Evolutionary conservation across 2,797 vertebrate species (phyloP).

Genomic region (Lates japonicus): DNA sequence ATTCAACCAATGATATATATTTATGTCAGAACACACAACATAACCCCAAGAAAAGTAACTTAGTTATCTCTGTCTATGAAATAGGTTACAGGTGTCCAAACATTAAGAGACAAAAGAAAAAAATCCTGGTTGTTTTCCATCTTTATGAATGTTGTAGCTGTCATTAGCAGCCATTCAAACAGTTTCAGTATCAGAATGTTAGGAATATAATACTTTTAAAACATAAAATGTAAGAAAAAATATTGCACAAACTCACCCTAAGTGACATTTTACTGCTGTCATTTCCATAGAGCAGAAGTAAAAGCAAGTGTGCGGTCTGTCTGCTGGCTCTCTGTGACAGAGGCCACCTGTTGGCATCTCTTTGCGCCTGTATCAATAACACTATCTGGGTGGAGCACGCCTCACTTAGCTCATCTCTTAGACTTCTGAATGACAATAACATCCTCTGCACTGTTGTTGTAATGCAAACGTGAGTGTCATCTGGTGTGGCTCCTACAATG

Average conservation of each 20-base stretch:
- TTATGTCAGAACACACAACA: background rate
- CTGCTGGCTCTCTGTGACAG: slow-evolving; percentile 55
- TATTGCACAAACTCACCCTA: slow-evolving; percentile 64
- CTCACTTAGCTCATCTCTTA: slow-evolving; percentile 58
- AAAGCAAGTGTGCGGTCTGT: slow-evolving; percentile 12
- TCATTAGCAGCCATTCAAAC: background rate
- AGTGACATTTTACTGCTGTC: slow-evolving; percentile 35
- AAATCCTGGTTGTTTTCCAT: too few relatives aligned
- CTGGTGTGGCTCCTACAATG: slow-evolving; percentile 54
- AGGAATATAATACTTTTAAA: background rate
- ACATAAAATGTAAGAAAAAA: background rate
- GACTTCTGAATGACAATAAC: slow-evolving; percentile 63
- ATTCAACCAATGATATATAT: background rate
- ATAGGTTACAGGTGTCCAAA: background rate
- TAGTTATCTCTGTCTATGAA: background rate
- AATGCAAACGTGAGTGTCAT: slow-evolving; percentile 61
- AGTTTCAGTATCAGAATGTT: background rate
- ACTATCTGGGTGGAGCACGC: slow-evolving; percentile 73
- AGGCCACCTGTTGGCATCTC: slow-evolving; percentile 66
- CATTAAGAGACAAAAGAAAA: too few relatives aligned
- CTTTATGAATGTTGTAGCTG: too few relatives aligned
- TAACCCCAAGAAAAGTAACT: background rate
- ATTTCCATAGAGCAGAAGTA: slow-evolving; percentile 46
- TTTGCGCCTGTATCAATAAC: slow-evolving; percentile 65
- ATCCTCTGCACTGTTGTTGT: slow-evolving; percentile 53